These are phyloP conservation scores for Empidonax alnorum DNA, from an alignment of 2,113 vertebrate species.

Conservation along the genomic window DNA sequence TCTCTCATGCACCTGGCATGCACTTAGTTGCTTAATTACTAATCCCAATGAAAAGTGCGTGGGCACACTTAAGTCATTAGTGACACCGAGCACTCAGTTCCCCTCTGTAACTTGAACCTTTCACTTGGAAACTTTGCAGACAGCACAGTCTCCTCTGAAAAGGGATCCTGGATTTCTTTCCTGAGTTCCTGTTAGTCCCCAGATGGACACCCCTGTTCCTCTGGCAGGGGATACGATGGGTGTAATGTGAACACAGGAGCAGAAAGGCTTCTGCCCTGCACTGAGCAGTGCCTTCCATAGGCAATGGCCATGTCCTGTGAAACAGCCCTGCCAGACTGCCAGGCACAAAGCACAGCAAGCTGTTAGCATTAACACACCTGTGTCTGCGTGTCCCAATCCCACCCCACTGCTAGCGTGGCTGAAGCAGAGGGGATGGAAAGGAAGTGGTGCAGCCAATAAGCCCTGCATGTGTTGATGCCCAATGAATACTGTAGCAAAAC, in stretches of 20 bases:
- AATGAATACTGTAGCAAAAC: fast-evolving
- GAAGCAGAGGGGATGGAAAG: background rate
- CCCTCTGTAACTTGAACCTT: background rate
- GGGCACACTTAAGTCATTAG: background rate
- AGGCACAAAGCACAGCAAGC: fast-evolving
- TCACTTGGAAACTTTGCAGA: background rate
- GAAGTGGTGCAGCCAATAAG: background rate
- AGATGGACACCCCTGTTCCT: background rate
- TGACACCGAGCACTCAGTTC: background rate
- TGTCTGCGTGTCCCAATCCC: background rate
- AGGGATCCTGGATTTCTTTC: background rate
- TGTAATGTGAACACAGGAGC: background rate
- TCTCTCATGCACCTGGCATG: background rate
- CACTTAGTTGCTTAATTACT: background rate
- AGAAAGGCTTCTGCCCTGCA: background rate
- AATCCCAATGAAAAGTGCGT: background rate
- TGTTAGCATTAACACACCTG: background rate
- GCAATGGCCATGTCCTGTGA: background rate
- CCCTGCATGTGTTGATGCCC: fast-evolving
- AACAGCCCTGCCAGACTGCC: background rate
- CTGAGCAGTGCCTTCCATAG: background rate
- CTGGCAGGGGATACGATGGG: background rate
- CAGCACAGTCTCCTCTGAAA: background rate
- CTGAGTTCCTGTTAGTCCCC: background rate
- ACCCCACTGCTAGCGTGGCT: fast-evolving